Evolutionary conservation across 2,888 invertebrate species (phyloP), one percentile per base, ranked within the genome.

Genomic region (Xestobium rufovillosum): DNA sequence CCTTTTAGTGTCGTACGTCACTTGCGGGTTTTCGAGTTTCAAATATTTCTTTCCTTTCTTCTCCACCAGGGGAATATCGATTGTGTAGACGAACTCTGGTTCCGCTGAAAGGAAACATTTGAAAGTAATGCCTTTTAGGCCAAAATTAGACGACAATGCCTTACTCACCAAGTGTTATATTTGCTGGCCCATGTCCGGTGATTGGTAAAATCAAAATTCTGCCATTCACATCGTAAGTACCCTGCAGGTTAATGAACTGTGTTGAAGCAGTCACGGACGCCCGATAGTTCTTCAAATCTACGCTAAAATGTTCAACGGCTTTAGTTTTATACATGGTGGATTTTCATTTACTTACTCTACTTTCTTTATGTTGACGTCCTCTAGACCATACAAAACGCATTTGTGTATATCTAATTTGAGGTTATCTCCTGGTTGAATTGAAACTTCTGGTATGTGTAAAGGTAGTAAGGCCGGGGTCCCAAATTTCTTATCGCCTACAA

Each of bases 181-280:
- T 53, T 2, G 52, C 49, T 3, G 51, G 53, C n/a, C 61, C 61
- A 10, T 49, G 40, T 39, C 61, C 61, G 26, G 40, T 39, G 33
- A 61, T 56, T 1, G 61, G 60, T 10, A 63, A 29, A 10, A 61
- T 48, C 12, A 62, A 41, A 36, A 63, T 51, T 39, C 48, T 50
- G 4, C 61, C 63, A 17, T 52, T 47, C 3, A 60, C 51, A n/a
- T 53, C 49, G 30, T 61, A 61, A 2, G 45, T 10, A 2, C 46
- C 41, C 12, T 39, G 31, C 3, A 45, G 4, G 12, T 12, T 10
- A 36, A 36, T 23, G 26, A 42, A 26, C 34, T 11, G 12, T n/a
- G 28, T 13, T n/a, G 35, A 28, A 3, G 44, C 13, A 2, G 33
- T 29, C 4, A 46, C 11, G 17, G 31, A 34, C 11, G 42, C 16